These are phyloP conservation scores for Lophotis ruficrista DNA, from an alignment of 2,113 vertebrate genomes.

Conservation along the genomic window DNA sequence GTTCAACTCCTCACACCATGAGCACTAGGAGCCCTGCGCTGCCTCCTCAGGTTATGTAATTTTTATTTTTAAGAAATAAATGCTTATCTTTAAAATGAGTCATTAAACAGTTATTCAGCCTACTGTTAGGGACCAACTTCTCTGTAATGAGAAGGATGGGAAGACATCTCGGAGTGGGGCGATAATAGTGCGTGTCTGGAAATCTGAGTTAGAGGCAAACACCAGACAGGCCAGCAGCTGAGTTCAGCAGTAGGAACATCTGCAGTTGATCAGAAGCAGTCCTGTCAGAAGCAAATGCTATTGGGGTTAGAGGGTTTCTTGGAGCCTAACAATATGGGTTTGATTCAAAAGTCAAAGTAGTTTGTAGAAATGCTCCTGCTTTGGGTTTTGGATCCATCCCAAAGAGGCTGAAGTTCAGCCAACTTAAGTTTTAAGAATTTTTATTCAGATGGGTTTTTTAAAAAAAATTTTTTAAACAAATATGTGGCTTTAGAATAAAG, in stretches of 20 bases:
- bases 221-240: background rate
- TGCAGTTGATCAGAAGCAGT: conserved; percentile 54
- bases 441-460: background rate
- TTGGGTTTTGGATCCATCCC: conserved; percentile 61
- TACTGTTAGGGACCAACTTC: background rate
- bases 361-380: background rate
- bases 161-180: background rate
- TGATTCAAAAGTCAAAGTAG: conserved; percentile 66
- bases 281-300: conserved; percentile 29
- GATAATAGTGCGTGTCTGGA: background rate
- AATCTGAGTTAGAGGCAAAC: background rate
- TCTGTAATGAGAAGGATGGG: background rate
- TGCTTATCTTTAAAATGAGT: background rate
- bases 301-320: conserved; percentile 34
- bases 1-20: background rate
- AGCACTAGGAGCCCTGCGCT: background rate
- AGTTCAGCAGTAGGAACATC: conserved; percentile 47
- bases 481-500: conserved; percentile 16
- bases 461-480: background rate
- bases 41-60: background rate
- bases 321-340: conserved; percentile 43
- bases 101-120: background rate
- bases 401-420: conserved; percentile 35
- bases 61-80: background rate
- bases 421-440: background rate